Base-by-base conservation (phyloP, 2,797 vertebrate genomes). In the Phrynocephalus vlangalii region DNA sequence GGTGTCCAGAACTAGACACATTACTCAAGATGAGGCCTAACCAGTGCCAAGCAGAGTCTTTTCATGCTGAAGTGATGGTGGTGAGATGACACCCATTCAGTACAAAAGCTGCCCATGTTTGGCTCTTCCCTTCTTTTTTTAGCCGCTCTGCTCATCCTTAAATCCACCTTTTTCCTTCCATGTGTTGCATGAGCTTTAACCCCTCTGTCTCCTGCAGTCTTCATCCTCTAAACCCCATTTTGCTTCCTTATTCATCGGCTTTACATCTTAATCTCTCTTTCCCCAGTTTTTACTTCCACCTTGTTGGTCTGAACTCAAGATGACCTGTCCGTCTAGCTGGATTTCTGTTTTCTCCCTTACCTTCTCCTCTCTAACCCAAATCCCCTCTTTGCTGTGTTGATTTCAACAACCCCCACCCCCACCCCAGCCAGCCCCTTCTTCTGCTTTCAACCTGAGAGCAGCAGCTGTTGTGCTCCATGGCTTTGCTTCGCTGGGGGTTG, bases 391-490 rank as follows among this genome's bases (percentile, higher is more conserved):
- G 81, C 84, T 91, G 85, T 67, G 1, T 1, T 87, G 92, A 90
- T 86, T 63, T 92, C 87, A 88, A 81, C 85, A 88, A 91, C n/a
- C 18, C 38, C 44, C 10, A 0, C 7, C 16, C 16, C 24, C 18
- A 44, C 0, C 63, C 28, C 30, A 28, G 10, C 30, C n/a, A 1
- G 16, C 16, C 60, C 11, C 60, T 63, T 63, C 60, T 63, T 15
- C 56, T 26, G 91, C 90, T 9, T 38, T 2, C 11, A 60, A 75
- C 38, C 79, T 56, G 52, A 33, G 87, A 84, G 89, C 2, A 28
- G 85, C 91, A 87, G 94, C 94, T 95, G 95, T 91, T 93, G 93
- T 3, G 9, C 84, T 91, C 60, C 86, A 80, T 92, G 90, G 85
- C 85, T 94, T 91, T 92, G 87, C 91, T 93, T 87, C 91, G 86